phyloP scores from a whole-genome alignment of 2,797 vertebrate species.

The Ctenochaetus hawaiiensis region DNA sequence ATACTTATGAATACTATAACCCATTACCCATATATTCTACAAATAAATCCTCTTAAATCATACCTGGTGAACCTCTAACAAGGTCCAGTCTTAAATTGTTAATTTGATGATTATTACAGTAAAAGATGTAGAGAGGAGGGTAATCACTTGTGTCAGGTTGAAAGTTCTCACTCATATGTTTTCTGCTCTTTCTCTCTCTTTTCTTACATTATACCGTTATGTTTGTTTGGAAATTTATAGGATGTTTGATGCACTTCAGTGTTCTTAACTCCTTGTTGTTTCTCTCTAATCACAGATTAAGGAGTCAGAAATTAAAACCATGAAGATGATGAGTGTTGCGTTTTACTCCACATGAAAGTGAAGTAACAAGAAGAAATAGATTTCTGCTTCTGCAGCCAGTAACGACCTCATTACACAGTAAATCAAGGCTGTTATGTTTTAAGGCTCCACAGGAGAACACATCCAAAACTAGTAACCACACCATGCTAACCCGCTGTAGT shows the following conservation, averaged over 20 bases:
- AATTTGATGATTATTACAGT: constrained; percentile 42
- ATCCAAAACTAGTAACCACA: constrained; percentile 47
- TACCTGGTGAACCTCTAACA: neutral
- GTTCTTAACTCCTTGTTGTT: constrained; percentile 7
- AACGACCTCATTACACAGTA: constrained; percentile 34
- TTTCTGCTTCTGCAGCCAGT: constrained; percentile 3
- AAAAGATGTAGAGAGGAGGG: neutral
- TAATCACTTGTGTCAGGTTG: neutral
- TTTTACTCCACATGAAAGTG: neutral
- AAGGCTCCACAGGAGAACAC: constrained; percentile 27
- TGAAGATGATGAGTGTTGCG: constrained; percentile 9
- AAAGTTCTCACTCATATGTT: constrained; percentile 21
- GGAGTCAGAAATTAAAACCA: constrained; percentile 33
- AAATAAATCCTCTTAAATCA: too few relatives aligned
- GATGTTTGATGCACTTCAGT: constrained; percentile 8
- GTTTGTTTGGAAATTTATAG: neutral
- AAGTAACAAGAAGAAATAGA: constrained; percentile 37
- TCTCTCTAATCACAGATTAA: constrained; percentile 24
- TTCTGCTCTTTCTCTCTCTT: constrained; percentile 3
- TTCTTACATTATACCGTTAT: neutral
- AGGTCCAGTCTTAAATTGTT: constrained; percentile 19
- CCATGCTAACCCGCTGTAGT: constrained; percentile 15
- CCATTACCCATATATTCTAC: too few relatives aligned
- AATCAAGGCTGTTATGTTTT: constrained; percentile 58
- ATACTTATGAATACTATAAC: too few relatives aligned